phyloP scores from a whole-genome alignment of 2,797 vertebrate genomes.

The Sebastes taczanowskii region DNA sequence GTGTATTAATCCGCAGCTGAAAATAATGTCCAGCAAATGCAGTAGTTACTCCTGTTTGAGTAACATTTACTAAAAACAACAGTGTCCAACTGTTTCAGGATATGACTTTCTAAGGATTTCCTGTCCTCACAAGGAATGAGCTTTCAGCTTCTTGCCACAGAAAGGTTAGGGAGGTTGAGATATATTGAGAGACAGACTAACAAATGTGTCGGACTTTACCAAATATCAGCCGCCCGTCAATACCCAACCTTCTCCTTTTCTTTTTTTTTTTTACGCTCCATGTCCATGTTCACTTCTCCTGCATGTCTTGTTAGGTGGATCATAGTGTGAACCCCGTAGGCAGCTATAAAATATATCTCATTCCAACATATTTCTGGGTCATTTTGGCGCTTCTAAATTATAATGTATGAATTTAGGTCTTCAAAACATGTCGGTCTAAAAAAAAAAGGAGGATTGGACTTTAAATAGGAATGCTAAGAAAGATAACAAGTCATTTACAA shows the following conservation, averaged over 20 bases:
- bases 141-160: neutral
- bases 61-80: neutral
- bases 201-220: neutral
- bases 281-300: neutral
- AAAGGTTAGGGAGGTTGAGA: neutral
- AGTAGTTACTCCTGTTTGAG: neutral
- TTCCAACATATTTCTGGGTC: neutral
- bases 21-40: neutral
- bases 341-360: neutral
- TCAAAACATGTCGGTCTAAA: neutral
- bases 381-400: neutral
- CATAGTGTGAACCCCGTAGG: neutral
- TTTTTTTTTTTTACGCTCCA: neutral
- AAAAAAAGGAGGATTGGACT: neutral
- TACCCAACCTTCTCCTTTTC: neutral
- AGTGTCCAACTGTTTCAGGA: too few relatives aligned
- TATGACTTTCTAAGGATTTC: neutral
- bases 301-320: neutral
- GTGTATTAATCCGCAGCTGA: neutral
- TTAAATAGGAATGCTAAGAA: constrained; percentile 4
- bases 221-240: neutral
- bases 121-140: neutral
- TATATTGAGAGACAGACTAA: neutral
- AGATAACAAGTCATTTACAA: constrained; percentile 19
- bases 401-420: neutral